Conservation (phyloP, 2,113 vertebrate genomes). For the Bettongia penicillata region DNA sequence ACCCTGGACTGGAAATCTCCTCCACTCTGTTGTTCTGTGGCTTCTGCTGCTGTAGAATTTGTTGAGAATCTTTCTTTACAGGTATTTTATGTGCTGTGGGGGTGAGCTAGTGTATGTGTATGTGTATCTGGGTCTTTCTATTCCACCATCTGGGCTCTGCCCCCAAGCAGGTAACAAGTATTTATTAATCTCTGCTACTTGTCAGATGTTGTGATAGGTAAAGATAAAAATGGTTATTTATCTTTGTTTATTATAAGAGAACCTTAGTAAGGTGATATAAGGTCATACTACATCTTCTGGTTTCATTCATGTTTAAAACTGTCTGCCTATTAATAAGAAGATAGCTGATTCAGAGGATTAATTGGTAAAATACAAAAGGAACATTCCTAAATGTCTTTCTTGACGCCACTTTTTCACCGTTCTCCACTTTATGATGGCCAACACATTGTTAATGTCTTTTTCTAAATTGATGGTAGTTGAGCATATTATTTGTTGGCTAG, state of each 20-base stretch:
- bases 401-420: background rate
- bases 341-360: background rate
- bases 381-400: background rate
- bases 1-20: no score
- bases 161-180: background rate
- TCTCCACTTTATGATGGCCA: background rate
- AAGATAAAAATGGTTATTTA: background rate
- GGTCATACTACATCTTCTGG: background rate
- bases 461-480: conserved; percentile 18
- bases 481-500: background rate
- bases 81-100: no score
- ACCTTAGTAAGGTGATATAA: background rate
- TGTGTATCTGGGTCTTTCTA: no score
- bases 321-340: background rate
- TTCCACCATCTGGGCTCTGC: no score
- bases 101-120: no score
- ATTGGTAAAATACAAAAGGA: background rate
- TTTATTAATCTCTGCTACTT: background rate
- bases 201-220: background rate
- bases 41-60: no score
- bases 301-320: background rate
- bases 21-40: no score
- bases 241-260: background rate
- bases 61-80: no score
- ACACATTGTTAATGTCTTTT: conserved; percentile 5